Evolutionary conservation across 2,113 vertebrate genomes (phyloP).

Genomic region (Nothobranchius kuhntae): DNA sequence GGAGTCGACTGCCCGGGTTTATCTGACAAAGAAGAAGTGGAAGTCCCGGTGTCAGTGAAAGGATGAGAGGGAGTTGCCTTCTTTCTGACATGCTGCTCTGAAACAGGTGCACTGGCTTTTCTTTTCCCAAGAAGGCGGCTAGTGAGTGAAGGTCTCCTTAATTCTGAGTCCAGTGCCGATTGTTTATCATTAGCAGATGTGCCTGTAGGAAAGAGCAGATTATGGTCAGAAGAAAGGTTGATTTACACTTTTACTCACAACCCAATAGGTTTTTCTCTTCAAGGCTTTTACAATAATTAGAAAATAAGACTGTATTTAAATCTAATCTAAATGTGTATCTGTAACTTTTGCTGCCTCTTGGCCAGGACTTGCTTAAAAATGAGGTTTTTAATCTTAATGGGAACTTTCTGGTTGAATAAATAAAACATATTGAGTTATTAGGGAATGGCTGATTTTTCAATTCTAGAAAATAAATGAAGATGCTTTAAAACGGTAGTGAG

Average conservation of each 20-base stretch:
- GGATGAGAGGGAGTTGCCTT: not conserved
- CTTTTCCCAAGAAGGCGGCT: conserved; percentile 66
- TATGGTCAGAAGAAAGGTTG: not conserved
- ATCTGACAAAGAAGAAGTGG: conserved; percentile 37
- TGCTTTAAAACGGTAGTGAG: no score
- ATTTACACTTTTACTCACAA: not conserved
- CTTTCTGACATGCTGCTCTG: conserved; percentile 51
- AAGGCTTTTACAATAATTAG: no score
- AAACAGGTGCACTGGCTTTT: conserved; percentile 49
- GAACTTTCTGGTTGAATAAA: no score
- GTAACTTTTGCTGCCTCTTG: no score
- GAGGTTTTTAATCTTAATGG: no score
- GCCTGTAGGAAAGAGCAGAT: conserved; percentile 31
- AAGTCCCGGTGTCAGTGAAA: not conserved
- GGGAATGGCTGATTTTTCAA: no score
- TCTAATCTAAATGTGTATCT: no score
- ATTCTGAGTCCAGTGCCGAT: not conserved
- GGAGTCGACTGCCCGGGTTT: not conserved
- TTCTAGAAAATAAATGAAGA: no score
- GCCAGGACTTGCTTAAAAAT: no score
- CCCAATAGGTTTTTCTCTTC: no score
- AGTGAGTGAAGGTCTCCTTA: conserved; percentile 42
- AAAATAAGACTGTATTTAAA: no score
- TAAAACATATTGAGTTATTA: no score
- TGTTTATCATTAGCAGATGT: conserved; percentile 28